Conservation (phyloP, 1,140 invertebrate genomes). For the Diorhabda sublineata region DNA sequence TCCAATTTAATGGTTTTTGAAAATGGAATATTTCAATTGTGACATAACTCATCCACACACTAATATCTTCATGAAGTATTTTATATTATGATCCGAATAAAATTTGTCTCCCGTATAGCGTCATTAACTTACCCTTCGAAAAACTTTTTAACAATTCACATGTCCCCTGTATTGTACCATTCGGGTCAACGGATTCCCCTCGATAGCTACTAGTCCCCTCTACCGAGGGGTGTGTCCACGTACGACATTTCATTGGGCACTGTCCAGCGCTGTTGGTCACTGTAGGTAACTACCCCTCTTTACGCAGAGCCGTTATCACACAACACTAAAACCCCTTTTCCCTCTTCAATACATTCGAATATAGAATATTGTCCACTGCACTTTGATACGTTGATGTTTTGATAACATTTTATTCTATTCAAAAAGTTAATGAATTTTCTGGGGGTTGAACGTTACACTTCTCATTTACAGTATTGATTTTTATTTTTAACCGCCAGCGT, state of each 20-base stretch:
- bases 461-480: constrained; percentile 21
- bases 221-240: constrained; percentile 24
- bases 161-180: neutral
- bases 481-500: constrained; percentile 19
- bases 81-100: too few relatives aligned
- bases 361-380: neutral
- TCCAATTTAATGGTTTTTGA: too few relatives aligned
- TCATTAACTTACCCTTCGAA: too few relatives aligned
- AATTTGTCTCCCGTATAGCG: too few relatives aligned
- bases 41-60: too few relatives aligned
- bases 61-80: too few relatives aligned
- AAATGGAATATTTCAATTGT: too few relatives aligned
- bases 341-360: neutral
- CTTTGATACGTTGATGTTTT: neutral
- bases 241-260: constrained; percentile 29
- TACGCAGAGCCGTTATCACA: constrained; percentile 14
- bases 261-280: constrained; percentile 30
- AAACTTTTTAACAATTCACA: neutral
- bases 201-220: constrained; percentile 14
- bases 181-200: constrained; percentile 1
- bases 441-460: neutral
- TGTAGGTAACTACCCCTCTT: constrained; percentile 11
- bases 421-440: neutral
- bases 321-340: constrained; percentile 14
- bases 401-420: neutral